Conservation (phyloP, 2,888 invertebrate species). For the Loripinus fragilis region DNA sequence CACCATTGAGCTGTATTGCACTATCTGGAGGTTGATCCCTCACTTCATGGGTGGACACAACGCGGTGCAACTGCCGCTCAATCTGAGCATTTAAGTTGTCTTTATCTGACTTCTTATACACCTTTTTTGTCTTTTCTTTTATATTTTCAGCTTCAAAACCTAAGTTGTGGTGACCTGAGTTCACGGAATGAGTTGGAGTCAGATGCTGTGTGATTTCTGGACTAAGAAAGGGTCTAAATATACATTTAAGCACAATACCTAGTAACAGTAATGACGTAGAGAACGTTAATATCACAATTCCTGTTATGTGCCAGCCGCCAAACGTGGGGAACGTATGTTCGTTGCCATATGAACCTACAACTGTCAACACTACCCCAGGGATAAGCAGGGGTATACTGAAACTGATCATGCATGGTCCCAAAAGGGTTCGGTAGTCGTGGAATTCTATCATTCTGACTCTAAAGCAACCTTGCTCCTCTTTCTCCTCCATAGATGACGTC, state of each 20-base stretch:
- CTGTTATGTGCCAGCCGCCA: slow-evolving; percentile 64
- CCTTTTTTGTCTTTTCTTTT: slow-evolving; percentile 5
- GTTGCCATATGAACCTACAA: slow-evolving; percentile 60
- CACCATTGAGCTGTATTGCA: not conserved
- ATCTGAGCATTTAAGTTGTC: slow-evolving; percentile 23
- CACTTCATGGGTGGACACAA: slow-evolving; percentile 53
- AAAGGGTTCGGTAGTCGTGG: slow-evolving; percentile 51
- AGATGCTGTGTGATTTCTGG: slow-evolving; percentile 62
- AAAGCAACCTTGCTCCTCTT: slow-evolving; percentile 32
- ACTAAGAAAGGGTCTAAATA: slow-evolving; percentile 58
- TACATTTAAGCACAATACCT: slow-evolving; percentile 63
- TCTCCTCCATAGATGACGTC: slow-evolving; percentile 17
- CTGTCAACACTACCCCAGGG: slow-evolving; percentile 56
- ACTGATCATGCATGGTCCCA: slow-evolving; percentile 57
- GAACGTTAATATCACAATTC: slow-evolving; percentile 57
- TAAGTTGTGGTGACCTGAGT: slow-evolving; percentile 45
- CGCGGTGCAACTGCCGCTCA: slow-evolving; percentile 23
- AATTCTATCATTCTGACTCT: slow-evolving; percentile 54
- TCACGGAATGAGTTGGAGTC: slow-evolving; percentile 55
- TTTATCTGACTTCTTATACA: slow-evolving; percentile 33
- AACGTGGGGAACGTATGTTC: slow-evolving; percentile 59
- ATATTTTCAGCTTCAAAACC: slow-evolving; percentile 41
- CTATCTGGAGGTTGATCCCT: slow-evolving; percentile 2
- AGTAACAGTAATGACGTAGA: slow-evolving; percentile 51
- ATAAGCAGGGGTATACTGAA: slow-evolving; percentile 58